Evolutionary conservation across 1,140 invertebrate species (phyloP).

Genomic region (Patella vulgata): DNA sequence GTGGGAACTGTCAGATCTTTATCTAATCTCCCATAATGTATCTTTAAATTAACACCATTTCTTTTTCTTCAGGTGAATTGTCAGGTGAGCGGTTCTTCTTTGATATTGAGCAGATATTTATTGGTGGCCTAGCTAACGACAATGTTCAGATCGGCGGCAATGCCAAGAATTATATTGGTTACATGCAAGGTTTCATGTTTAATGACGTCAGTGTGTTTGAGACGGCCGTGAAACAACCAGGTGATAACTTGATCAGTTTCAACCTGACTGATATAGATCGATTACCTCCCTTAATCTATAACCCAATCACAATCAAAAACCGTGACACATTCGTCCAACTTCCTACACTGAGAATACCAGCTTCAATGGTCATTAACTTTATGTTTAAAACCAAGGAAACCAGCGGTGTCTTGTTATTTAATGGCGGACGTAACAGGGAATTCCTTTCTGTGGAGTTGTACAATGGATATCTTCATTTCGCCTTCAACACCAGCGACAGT

Average conservation of each 20-base stretch:
- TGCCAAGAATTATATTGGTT: constrained; percentile 43
- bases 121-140: constrained; percentile 28
- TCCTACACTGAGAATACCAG: constrained; percentile 28
- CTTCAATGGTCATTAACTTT: constrained; percentile 46
- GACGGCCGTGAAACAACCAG: constrained; percentile 11
- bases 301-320: constrained; percentile 49
- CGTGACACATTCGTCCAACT: constrained; percentile 42
- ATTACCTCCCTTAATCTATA: constrained; percentile 38
- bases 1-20: no score
- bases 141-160: neutral
- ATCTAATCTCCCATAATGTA: no score
- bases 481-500: constrained; percentile 86
- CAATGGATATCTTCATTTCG: constrained; percentile 81
- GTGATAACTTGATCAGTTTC: neutral
- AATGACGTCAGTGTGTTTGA: constrained; percentile 44
- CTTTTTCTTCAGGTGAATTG: constrained; percentile 34
- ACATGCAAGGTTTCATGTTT: constrained; percentile 53
- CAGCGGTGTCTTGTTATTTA: constrained; percentile 89
- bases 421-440: constrained; percentile 91
- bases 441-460: constrained; percentile 90
- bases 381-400: constrained; percentile 70
- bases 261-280: neutral
- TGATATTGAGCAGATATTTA: constrained; percentile 34
- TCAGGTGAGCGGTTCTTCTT: constrained; percentile 37
- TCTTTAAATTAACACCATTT: no score